Evolutionary conservation across 2,113 vertebrate species (phyloP), one percentile per base, ranked within the genome.

Genomic region (Pachypanchax playfairii): DNA sequence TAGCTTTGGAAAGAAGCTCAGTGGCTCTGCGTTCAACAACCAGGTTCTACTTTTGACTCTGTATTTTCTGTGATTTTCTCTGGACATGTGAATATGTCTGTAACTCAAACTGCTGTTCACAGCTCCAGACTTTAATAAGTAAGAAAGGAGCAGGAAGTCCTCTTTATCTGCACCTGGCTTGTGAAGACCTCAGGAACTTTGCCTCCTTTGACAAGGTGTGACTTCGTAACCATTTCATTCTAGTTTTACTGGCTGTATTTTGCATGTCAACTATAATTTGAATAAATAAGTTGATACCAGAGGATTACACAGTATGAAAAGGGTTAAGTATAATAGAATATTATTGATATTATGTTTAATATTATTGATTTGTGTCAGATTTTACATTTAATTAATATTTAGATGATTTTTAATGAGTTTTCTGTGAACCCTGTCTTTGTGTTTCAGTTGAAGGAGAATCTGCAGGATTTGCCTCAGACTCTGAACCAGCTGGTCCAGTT

Each of bases 11-110:
- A 97, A 97, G 85, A 93, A 94, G 49, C 91, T 96, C 79, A 94
- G 94, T 2, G 93, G 95, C 69, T 90, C 94, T 3, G 89, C 93
- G 1, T 97, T 95, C 76, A 97, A 96, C 82, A 96, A 95, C 85
- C 95, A 96, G 94, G 95, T 97, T 57, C 21, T 12, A 41, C 10
- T 59, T 13, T 7, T 26, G 2, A 26, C 8, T n/a, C 15, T 21
- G n/a, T 11, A 9, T 2, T 9, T 10, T 2, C 33, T 25, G 10
- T 46, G 4, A 24, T 5, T 47, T 29, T 39, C 9, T 24, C 20
- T 52, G 20, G 47, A 42, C 29, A 5, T 0, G 47, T 17, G 18
- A 31, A 59, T 36, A 6, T 29, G 31, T 41, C 11, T 11, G 8
- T 9, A 60, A 18, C 12, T 21, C 12, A 0, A 48, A 26, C 0